Percentiles rank a stretch among this genome's conserved stretches.
Evolutionary conservation across 2,888 invertebrate genomes (phyloP).

Genomic region (Pristionchus fissidentatus): DNA sequence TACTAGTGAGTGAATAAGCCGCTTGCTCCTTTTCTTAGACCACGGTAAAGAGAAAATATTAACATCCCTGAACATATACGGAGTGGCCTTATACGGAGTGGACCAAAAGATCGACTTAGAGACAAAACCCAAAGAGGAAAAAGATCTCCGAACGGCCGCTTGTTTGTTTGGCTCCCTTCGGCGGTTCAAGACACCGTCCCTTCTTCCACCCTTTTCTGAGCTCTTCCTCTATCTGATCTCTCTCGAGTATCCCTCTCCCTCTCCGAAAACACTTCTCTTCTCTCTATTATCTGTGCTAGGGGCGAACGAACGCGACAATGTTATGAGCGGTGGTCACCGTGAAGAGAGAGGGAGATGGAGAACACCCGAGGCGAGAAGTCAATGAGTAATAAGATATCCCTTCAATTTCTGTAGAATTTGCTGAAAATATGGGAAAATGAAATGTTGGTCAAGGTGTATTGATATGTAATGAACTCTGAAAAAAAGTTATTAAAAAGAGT

Average conservation of each 20-base stretch:
- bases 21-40: no score
- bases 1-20: no score
- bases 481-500: not conserved
- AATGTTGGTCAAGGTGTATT: no score
- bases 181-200: no score
- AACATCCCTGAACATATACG: no score
- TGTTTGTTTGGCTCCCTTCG: no score
- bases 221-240: not conserved
- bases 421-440: not conserved
- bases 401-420: no score
- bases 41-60: no score
- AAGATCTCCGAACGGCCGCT: no score
- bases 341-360: not conserved
- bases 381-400: not conserved
- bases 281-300: not conserved
- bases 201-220: not conserved
- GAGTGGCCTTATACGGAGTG: no score
- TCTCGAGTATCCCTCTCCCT: not conserved
- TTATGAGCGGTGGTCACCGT: not conserved
- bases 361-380: not conserved
- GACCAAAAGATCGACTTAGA: no score
- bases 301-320: not conserved
- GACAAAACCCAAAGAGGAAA: no score
- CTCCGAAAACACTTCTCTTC: not conserved
- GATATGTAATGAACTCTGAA: not conserved